A percentile compares a stretch with the other conserved stretches of the same genome.
Evolutionary conservation across 1,140 invertebrate genomes (phyloP).

Genomic region (Drosophila mauritiana): DNA sequence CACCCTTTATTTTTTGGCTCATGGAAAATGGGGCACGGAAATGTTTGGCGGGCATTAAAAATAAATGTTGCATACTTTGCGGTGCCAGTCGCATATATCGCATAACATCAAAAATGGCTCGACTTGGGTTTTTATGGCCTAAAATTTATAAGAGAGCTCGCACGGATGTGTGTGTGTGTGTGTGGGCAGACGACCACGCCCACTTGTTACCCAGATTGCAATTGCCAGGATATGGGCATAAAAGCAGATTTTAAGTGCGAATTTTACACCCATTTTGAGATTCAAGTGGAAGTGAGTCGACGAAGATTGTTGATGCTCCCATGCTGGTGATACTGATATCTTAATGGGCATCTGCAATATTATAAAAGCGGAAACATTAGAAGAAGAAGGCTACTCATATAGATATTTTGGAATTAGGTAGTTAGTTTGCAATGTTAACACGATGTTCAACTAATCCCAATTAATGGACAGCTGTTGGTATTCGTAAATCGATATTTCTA

Average conservation of each 20-base stretch:
- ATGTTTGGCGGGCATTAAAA: slow-evolving; percentile 65
- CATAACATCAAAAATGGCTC: slow-evolving; percentile 54
- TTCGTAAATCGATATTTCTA: no score
- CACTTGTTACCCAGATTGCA: slow-evolving; percentile 46
- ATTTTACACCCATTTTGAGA: slow-evolving; percentile 27
- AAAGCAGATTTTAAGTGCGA: background rate
- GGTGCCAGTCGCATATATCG: slow-evolving; percentile 38
- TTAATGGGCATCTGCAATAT: slow-evolving; percentile 25
- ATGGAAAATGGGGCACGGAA: slow-evolving; percentile 38
- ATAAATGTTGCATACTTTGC: slow-evolving; percentile 80
- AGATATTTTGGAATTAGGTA: background rate
- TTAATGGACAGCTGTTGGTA: no score
- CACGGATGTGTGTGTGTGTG: background rate
- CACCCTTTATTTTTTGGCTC: slow-evolving; percentile 9
- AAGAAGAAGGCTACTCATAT: background rate
- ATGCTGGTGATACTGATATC: slow-evolving; percentile 16
- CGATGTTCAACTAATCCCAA: no score
- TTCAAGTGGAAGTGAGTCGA: slow-evolving; percentile 4
- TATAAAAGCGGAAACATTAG: slow-evolving; percentile 15
- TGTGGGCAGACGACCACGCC: slow-evolving; percentile 21
- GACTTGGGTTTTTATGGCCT: slow-evolving; percentile 56
- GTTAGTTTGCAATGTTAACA: no score
- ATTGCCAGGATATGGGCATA: slow-evolving; percentile 37
- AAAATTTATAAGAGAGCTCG: slow-evolving; percentile 17
- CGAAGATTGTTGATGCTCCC: slow-evolving; percentile 13